Conservation (phyloP, 2,888 invertebrate species). For the Habroteleia sp. region DNA sequence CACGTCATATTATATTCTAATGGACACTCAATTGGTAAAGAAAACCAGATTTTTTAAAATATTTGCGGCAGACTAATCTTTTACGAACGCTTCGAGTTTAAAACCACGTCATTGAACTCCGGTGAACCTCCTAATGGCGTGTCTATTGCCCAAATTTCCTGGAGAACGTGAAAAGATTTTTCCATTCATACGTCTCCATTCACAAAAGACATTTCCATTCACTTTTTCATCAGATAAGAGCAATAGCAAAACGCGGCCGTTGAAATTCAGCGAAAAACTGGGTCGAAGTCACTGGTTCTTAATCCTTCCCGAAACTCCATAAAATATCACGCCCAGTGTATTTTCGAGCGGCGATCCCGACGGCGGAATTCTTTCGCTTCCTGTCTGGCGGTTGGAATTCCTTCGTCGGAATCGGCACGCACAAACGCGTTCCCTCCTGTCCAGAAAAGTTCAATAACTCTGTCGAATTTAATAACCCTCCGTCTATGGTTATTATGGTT, state of each 20-base stretch:
- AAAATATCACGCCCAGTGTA: conserved; percentile 21
- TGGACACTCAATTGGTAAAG: too few relatives aligned
- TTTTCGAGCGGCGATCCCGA: conserved; percentile 35
- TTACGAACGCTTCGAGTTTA: too few relatives aligned
- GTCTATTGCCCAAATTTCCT: too few relatives aligned
- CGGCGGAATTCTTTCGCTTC: conserved; percentile 35
- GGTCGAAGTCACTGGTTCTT: conserved; percentile 15
- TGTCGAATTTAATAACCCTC: neutral
- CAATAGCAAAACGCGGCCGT: conserved; percentile 4
- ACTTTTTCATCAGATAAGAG: conserved; percentile 14
- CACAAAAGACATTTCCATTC: conserved; percentile 26
- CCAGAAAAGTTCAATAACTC: conserved; percentile 40
- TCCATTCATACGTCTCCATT: conserved; percentile 26
- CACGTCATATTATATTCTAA: too few relatives aligned
- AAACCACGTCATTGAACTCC: too few relatives aligned
- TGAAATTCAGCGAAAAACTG: conserved; percentile 38
- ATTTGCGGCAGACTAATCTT: too few relatives aligned
- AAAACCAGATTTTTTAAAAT: too few relatives aligned
- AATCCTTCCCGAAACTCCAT: conserved; percentile 31
- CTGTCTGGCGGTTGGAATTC: conserved; percentile 43
- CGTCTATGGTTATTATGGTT: too few relatives aligned
- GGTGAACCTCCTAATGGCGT: too few relatives aligned
- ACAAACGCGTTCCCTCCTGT: conserved; percentile 20
- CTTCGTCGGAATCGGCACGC: conserved; percentile 16
- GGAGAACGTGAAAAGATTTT: conserved; percentile 15